Conservation (phyloP, 2,888 invertebrate genomes). For the Lithophane semibrunnea region DNA sequence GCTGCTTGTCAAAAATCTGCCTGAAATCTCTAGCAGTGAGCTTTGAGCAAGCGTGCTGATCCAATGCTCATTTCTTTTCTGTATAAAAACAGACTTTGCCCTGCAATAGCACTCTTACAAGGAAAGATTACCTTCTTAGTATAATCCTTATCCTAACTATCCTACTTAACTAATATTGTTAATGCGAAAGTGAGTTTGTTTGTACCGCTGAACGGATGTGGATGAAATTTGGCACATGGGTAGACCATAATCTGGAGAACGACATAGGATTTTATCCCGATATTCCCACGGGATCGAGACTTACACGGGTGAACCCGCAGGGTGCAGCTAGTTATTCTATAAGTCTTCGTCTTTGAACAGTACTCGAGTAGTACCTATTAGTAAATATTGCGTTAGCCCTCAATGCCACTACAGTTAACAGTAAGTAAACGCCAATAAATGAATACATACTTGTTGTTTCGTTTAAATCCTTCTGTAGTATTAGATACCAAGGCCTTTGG, state of each 20-base stretch:
- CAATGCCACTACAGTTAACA: slow-evolving; percentile 26
- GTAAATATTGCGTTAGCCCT: slow-evolving; percentile 49
- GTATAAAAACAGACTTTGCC: background rate
- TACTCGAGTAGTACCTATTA: background rate
- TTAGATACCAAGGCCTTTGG: slow-evolving; percentile 26
- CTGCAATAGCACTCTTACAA: background rate
- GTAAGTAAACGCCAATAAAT: slow-evolving; percentile 20
- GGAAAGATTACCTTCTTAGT: background rate
- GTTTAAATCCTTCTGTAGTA: slow-evolving; percentile 30
- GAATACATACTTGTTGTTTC: slow-evolving; percentile 13
- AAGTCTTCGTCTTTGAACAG: slow-evolving; percentile 13
- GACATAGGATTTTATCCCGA: too few species aligned
- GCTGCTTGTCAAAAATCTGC: background rate
- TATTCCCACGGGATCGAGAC: too few species aligned
- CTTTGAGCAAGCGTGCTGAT: too few species aligned
- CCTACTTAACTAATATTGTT: too few species aligned
- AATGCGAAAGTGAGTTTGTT: too few species aligned
- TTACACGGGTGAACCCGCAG: too few species aligned
- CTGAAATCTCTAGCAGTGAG: too few species aligned
- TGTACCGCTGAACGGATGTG: too few species aligned
- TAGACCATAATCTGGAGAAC: too few species aligned
- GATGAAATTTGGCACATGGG: too few species aligned
- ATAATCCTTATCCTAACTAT: too few species aligned
- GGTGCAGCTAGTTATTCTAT: background rate
- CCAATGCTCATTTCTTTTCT: too few species aligned